Conservation (phyloP, 2,113 vertebrate genomes). For the Abramis brama region DNA sequence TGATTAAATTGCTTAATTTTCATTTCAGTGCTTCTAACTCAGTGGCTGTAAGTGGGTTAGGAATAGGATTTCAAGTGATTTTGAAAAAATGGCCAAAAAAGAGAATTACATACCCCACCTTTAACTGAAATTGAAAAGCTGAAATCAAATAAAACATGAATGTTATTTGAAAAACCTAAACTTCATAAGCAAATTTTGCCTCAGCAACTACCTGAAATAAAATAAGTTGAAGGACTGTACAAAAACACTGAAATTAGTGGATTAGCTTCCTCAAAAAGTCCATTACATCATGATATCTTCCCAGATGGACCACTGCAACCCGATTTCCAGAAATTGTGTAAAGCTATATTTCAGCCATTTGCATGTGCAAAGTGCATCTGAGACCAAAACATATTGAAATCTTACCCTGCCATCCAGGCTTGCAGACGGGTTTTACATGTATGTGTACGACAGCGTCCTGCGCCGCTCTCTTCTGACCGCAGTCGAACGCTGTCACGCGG, state of each 20-base stretch:
- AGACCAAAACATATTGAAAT: not conserved
- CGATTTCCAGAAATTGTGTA: not conserved
- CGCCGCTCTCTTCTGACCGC: slow-evolving; percentile 89
- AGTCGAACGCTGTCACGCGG: slow-evolving; percentile 93
- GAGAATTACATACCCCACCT: no score
- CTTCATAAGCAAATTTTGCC: not conserved
- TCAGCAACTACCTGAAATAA: not conserved
- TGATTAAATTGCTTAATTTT: no score
- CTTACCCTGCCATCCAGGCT: slow-evolving; percentile 97
- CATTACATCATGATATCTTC: not conserved
- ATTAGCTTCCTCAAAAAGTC: not conserved
- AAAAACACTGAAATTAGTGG: not conserved
- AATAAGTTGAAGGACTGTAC: no score
- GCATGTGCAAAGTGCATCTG: not conserved
- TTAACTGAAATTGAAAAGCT: no score
- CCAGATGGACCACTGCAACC: not conserved
- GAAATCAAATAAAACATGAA: not conserved
- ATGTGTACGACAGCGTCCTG: slow-evolving; percentile 86
- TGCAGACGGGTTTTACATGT: slow-evolving; percentile 93
- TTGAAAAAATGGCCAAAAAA: no score
- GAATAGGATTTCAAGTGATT: no score
- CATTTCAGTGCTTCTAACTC: no score
- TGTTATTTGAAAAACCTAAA: not conserved
- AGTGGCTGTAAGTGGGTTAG: no score
- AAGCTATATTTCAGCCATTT: not conserved